Percentiles rank a stretch among this genome's conserved stretches.
phyloP scores from a whole-genome alignment of 1,140 invertebrate species.

The Drosophila bipectinata region DNA sequence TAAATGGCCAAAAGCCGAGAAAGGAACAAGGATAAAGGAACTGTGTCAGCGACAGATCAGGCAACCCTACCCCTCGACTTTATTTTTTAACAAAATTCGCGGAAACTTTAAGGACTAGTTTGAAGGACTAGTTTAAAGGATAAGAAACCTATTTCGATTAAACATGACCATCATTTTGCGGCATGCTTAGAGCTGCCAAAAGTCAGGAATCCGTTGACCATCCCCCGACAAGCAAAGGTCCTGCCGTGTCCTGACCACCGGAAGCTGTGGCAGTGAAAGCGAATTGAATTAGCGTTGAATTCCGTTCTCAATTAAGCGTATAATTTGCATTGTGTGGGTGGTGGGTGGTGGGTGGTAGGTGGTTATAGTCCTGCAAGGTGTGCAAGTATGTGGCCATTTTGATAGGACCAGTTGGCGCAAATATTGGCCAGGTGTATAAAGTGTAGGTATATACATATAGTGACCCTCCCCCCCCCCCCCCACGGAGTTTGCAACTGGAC shows the following conservation, averaged over 20 bases:
- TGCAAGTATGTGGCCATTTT: slow-evolving; percentile 10
- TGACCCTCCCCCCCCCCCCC: too few relatives aligned
- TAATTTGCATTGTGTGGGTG: slow-evolving; percentile 36
- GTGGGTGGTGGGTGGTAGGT: slow-evolving; percentile 8
- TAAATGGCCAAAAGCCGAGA: slow-evolving; percentile 18
- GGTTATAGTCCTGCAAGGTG: too few relatives aligned
- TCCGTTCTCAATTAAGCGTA: slow-evolving; percentile 76
- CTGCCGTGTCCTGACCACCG: neutral
- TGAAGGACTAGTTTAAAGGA: neutral
- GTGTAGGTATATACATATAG: neutral
- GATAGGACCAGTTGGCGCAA: slow-evolving; percentile 36
- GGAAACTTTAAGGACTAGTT: too few relatives aligned
- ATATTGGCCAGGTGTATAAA: slow-evolving; percentile 44
- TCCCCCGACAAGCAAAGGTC: neutral
- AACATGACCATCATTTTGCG: neutral
- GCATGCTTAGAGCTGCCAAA: slow-evolving; percentile 21
- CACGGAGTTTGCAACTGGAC: neutral
- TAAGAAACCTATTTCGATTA: neutral
- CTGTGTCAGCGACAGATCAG: slow-evolving; percentile 51
- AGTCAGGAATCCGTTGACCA: neutral
- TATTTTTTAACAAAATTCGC: neutral
- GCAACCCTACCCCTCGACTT: neutral
- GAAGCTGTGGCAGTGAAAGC: slow-evolving; percentile 9
- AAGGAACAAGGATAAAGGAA: slow-evolving; percentile 32
- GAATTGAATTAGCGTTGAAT: slow-evolving; percentile 72